A percentile compares a stretch with the other conserved stretches of the same genome.
These are phyloP conservation scores for Rallus crepitans DNA, from an alignment of 2,797 vertebrate genomes.

Conservation along the genomic window DNA sequence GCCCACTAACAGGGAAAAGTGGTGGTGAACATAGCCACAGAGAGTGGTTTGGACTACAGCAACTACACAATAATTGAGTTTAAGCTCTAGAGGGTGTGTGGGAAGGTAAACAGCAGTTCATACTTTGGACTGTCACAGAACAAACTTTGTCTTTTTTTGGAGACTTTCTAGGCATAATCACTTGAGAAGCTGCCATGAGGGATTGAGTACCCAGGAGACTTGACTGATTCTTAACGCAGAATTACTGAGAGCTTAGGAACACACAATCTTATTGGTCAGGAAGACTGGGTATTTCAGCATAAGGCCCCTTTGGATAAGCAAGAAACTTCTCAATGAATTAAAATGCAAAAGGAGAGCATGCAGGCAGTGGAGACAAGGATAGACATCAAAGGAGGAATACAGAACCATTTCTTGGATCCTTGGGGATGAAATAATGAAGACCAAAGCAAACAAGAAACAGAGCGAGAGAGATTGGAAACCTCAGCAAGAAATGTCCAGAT, in stretches of 20 bases:
- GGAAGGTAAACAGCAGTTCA: neutral
- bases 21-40: neutral
- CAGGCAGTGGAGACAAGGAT: conserved; percentile 23
- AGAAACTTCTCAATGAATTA: conserved; percentile 31
- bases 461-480: conserved; percentile 30
- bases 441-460: conserved; percentile 62
- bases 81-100: neutral
- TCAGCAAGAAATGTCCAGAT: conserved; percentile 68
- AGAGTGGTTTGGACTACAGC: neutral
- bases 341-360: conserved; percentile 7
- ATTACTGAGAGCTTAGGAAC: neutral
- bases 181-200: neutral
- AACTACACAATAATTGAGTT: neutral
- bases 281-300: neutral
- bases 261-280: neutral
- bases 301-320: neutral
- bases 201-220: neutral
- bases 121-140: neutral
- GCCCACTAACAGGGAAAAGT: neutral
- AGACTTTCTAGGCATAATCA: neutral
- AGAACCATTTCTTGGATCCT: conserved; percentile 30
- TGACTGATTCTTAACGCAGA: neutral
- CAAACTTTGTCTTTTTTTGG: neutral
- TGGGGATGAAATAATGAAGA: conserved; percentile 68
- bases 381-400: conserved; percentile 51